phyloP scores from a whole-genome alignment of 2,888 invertebrate genomes.

The Drosophila borborema region DNA sequence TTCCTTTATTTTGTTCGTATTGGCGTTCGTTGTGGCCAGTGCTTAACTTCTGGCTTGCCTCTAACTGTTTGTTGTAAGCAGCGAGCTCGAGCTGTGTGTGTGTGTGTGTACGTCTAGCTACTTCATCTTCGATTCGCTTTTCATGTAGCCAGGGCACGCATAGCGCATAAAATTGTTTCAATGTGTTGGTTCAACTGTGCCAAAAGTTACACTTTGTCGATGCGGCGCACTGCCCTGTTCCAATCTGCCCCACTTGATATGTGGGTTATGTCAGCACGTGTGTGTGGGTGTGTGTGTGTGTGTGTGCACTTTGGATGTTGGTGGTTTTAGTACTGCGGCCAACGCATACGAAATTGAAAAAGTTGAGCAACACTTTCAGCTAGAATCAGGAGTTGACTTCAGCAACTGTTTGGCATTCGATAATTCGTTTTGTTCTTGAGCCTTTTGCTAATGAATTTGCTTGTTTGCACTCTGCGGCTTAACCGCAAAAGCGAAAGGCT shows the following conservation, averaged over 20 bases:
- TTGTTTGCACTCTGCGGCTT: constrained; percentile 59
- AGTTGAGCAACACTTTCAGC: constrained; percentile 56
- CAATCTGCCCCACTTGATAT: constrained; percentile 26
- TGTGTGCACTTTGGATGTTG: constrained; percentile 56
- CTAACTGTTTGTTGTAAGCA: constrained; percentile 25
- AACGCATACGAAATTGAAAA: constrained; percentile 74
- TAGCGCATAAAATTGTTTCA: constrained; percentile 76
- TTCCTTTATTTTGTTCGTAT: background rate
- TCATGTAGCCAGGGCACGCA: constrained; percentile 78
- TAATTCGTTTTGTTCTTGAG: constrained; percentile 54
- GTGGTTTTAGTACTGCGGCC: constrained; percentile 40
- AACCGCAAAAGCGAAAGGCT: constrained; percentile 32
- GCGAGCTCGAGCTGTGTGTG: constrained; percentile 14
- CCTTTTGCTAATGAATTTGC: constrained; percentile 66
- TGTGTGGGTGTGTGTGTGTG: constrained; percentile 12
- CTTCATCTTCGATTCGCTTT: constrained; percentile 77
- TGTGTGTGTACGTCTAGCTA: constrained; percentile 22
- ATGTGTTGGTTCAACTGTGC: constrained; percentile 48
- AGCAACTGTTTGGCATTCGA: constrained; percentile 29
- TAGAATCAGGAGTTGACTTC: constrained; percentile 17
- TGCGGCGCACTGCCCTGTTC: background rate
- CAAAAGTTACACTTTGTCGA: constrained; percentile 62
- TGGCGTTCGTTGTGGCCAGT: constrained; percentile 41
- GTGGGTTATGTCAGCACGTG: constrained; percentile 30
- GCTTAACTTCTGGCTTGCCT: constrained; percentile 47